These are phyloP conservation scores for Hemicordylus capensis DNA, from an alignment of 2,113 vertebrate genomes.

Conservation along the genomic window DNA sequence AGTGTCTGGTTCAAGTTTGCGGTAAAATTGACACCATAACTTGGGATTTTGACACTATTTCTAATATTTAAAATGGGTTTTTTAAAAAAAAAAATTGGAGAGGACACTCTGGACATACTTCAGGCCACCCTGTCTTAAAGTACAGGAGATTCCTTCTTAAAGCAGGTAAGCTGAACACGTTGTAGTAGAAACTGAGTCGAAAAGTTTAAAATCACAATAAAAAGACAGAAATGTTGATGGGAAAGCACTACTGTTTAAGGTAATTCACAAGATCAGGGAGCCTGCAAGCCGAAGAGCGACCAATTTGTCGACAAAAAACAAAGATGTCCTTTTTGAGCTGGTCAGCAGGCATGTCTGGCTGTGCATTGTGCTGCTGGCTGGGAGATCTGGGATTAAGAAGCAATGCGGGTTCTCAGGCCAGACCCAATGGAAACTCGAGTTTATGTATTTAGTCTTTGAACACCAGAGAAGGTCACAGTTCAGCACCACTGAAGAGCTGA, in stretches of 20 bases:
- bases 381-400: conserved; percentile 61
- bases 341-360: conserved; percentile 60
- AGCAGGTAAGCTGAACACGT: too few relatives aligned
- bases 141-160: too few relatives aligned
- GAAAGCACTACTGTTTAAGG: conserved; percentile 45
- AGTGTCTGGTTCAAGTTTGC: not conserved
- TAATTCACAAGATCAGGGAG: conserved; percentile 56
- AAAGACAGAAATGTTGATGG: too few relatives aligned
- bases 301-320: conserved; percentile 65
- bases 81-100: not conserved
- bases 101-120: too few relatives aligned
- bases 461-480: conserved; percentile 71
- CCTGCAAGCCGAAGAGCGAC: conserved; percentile 58
- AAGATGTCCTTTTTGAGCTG: conserved; percentile 62
- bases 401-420: conserved; percentile 67
- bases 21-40: not conserved
- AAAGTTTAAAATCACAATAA: too few relatives aligned
- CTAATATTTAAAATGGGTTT: not conserved
- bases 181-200: too few relatives aligned
- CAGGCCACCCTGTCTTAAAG: too few relatives aligned
- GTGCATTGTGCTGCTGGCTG: conserved; percentile 62
- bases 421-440: conserved; percentile 64
- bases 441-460: conserved; percentile 68
- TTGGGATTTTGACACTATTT: not conserved
- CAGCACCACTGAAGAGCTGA: conserved; percentile 64